Base-by-base conservation (phyloP, 2,113 vertebrate species). In the Actenoides lindsayi region DNA sequence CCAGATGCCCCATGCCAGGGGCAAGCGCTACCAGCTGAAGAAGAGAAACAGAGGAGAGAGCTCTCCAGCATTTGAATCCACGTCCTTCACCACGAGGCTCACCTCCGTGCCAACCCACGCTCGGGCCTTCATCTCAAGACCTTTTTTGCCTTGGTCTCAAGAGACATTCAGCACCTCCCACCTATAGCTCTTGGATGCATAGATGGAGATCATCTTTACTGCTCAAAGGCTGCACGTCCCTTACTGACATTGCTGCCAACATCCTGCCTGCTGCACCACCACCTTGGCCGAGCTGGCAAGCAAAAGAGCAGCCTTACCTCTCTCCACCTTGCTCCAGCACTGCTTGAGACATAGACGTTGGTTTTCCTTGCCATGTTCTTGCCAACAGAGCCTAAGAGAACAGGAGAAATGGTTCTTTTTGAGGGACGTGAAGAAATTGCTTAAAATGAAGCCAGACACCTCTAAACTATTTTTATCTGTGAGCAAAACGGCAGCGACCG, bases 271-370 rank as follows among this genome's bases (percentile, higher is more conserved):
- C 51, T 83, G 17, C 70, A 64, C 51, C 44, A 7, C 8, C 0
- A 1, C 12, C 1, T 33, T 27, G 30, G 48, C 74, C 3, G 1
- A 60, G 12, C 23, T 4, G 17, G 57, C 17, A 46, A 64, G 63
- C 13, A 11, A 13, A 76, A 54, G 31, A 73, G 70, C 7, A 3
- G n/a, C 51, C 98, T 98, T 94, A 99, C 99, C 99, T 99, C 99
- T 97, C 98, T 98, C 99, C 99, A 99, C 69, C 98, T 93, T 25
- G 98, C 99, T 64, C 99, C 99, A 0, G 99, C 99, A 6, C 99
- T 99, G 98, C 99, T 99, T 0, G 99, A 99, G 75, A 99, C 91
- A 11, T 99, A 99, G 64, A 99, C 99, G 0, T 99, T 99, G 42
- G 99, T 99, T 97, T 99, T 99, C 97, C 98, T 99, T 15, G 99